phyloP scores from a whole-genome alignment of 2,113 vertebrate genomes.

The Nesospiza acunhae region DNA sequence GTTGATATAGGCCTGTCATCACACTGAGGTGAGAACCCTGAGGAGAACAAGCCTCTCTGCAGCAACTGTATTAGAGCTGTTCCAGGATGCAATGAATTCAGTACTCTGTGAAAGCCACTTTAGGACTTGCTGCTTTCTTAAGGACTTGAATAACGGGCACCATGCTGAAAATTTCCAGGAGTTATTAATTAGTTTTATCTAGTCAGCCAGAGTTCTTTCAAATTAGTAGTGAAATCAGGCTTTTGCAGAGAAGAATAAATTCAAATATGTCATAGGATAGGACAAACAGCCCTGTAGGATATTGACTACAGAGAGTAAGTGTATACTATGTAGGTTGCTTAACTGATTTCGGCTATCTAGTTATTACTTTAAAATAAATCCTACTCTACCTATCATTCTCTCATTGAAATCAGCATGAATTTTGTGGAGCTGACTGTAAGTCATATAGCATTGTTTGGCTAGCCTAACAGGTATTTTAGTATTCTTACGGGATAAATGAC shows the following conservation, averaged over 20 bases:
- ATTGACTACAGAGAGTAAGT: background rate
- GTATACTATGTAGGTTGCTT: background rate
- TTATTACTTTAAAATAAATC: background rate
- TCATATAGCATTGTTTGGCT: background rate
- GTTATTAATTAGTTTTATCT: background rate
- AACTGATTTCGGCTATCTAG: background rate
- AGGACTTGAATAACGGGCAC: background rate
- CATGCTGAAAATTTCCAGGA: background rate
- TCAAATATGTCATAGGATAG: background rate
- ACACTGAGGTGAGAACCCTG: background rate
- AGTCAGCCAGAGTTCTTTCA: background rate
- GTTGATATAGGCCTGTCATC: background rate
- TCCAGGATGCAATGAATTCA: background rate
- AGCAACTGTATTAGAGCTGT: background rate
- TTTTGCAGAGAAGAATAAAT: background rate
- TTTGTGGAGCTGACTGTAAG: background rate
- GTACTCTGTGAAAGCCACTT: background rate
- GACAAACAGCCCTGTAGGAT: background rate
- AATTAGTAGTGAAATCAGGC: background rate
- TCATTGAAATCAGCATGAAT: background rate
- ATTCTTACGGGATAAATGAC: background rate
- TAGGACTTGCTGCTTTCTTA: background rate
- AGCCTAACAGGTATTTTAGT: background rate
- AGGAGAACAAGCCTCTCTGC: background rate
- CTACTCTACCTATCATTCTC: background rate